Evolutionary conservation across 2,888 invertebrate species (phyloP), one percentile per base, ranked within the genome.

Genomic region (Eupithecia tripunctaria): DNA sequence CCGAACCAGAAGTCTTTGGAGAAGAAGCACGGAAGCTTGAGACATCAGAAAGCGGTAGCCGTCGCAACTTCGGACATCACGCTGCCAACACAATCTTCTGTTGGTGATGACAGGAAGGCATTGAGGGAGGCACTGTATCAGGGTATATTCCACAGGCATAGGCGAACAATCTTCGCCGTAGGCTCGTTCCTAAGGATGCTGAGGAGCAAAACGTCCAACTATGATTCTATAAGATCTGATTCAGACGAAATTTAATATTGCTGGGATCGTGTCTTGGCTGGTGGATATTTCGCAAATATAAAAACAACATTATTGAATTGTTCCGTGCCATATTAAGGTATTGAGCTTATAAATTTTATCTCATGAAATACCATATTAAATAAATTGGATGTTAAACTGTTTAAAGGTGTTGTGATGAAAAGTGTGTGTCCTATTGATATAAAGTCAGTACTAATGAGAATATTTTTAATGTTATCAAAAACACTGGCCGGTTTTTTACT

Each of bases 111-210:
- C 87, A 91, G 97, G 80, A 97, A 97, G 89, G 96, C 96, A 67
- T 86, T 96, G 77, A 93, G 97, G 78, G 97, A 97, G 87, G 96
- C 97, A 76, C 92, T 97, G 81, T 97, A 97, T 88, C 96, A 97
- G 91, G 97, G 97, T 89, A 97, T 97, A 86, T 96, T 97, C 88
- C 96, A 97, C 93, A 95, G 96, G 80, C 97, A 97, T 90, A 94
- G 97, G 78, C 94, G 96, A 85, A 97, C 96, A 75, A 97, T 97
- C 81, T 97, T 97, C 86, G 97, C 97, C 10, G 95, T 97, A 71
- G 97, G 97, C 68, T 97, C 97, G 66, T 97, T 97, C 87, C 92
- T 97, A 74, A 95, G 97, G 79, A 97, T 97, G 97, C 89, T 97
- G 79, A 95, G 96, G 82, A 96, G 96, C 86, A 96, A 96, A 88